Evolutionary conservation across 2,797 vertebrate genomes (phyloP).

Genomic region (Schizopygopsis malacanthus): DNA sequence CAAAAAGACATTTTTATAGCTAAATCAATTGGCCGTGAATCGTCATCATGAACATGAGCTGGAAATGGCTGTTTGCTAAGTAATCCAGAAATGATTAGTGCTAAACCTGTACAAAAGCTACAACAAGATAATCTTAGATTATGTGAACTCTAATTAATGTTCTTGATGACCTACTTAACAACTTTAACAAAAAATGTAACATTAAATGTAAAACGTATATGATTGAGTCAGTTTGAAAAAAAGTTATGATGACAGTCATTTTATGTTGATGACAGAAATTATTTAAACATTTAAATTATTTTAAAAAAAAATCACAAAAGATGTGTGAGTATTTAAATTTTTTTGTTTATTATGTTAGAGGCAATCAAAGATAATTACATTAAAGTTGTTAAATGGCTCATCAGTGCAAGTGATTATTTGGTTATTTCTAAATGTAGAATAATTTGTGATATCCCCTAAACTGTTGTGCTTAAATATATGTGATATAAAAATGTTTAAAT

Average conservation of each 20-base stretch:
- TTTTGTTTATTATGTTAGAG: conserved; percentile 47
- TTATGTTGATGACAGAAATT: neutral
- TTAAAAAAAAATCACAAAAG: neutral
- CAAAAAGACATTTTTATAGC: conserved; percentile 36
- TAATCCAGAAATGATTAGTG: conserved; percentile 53
- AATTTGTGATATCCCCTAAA: conserved; percentile 23
- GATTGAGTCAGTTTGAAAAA: neutral
- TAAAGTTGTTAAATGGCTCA: conserved; percentile 34
- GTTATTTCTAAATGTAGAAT: conserved; percentile 31
- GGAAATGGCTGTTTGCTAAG: conserved; percentile 39
- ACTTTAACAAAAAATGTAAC: neutral
- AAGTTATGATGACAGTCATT: neutral
- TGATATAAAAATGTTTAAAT: neutral
- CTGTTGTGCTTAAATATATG: neutral
- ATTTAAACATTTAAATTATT: neutral
- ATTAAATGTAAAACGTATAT: neutral
- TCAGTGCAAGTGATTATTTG: conserved; percentile 28
- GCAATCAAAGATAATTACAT: conserved; percentile 52
- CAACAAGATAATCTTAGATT: conserved; percentile 32
- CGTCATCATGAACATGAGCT: conserved; percentile 33
- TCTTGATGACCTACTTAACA: conserved; percentile 39
- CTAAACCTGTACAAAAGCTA: conserved; percentile 46
- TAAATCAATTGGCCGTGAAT: conserved; percentile 34
- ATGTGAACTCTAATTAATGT: conserved; percentile 30
- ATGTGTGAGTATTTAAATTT: neutral